Evolutionary conservation across 2,113 vertebrate genomes (phyloP).

Genomic region (Mesoclemmys tuberculata): DNA sequence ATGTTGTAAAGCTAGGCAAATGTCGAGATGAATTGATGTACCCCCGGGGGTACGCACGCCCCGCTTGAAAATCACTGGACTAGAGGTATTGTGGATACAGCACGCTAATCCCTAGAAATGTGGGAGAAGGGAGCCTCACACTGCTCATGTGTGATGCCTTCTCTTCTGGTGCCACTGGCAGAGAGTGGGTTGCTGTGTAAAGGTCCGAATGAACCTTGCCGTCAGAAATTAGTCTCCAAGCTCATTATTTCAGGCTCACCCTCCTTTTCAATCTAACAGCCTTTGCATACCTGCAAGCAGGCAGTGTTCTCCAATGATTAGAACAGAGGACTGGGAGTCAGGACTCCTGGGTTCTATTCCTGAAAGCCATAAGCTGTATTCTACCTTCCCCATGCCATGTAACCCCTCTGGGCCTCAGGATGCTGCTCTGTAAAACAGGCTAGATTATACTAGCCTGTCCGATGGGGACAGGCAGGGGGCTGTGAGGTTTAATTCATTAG

Average conservation of each 20-base stretch:
- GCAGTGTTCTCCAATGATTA: fast-evolving
- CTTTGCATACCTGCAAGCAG: fast-evolving
- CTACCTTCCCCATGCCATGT: not conserved
- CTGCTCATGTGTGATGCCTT: not conserved
- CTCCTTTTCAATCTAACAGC: not conserved
- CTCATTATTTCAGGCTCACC: not conserved
- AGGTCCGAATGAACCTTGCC: not conserved
- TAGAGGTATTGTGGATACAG: not conserved
- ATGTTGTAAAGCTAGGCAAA: too few species aligned
- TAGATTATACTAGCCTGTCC: not conserved
- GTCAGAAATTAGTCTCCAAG: not conserved
- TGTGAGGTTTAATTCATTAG: not conserved
- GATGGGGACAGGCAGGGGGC: not conserved
- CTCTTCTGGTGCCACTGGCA: not conserved
- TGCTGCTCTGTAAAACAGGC: not conserved
- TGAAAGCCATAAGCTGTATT: not conserved
- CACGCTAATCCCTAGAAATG: fast-evolving
- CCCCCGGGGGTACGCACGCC: too few species aligned
- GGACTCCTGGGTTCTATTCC: not conserved
- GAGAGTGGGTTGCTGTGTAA: not conserved
- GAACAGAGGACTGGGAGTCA: fast-evolving
- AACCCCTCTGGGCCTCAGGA: not conserved
- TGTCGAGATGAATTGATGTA: too few species aligned
- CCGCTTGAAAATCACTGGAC: too few species aligned
- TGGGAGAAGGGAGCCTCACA: fast-evolving